Conservation (phyloP, 2,888 invertebrate species). For the Sarcophaga subvicina region DNA sequence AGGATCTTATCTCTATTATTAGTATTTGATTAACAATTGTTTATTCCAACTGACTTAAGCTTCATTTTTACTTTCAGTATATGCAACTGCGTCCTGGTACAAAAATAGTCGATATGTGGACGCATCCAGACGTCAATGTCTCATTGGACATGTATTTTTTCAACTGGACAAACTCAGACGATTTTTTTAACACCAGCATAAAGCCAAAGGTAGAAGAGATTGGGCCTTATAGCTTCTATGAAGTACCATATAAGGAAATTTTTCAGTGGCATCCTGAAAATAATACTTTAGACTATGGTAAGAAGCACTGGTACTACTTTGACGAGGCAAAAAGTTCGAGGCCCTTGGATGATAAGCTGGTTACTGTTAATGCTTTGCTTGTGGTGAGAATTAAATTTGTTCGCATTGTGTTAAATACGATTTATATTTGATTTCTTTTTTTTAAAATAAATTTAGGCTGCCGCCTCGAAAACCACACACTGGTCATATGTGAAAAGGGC, state of each 20-base stretch:
- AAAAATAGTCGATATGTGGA: slow-evolving; percentile 83
- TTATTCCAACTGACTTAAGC: background rate
- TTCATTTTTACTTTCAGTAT: slow-evolving; percentile 66
- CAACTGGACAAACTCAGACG: slow-evolving; percentile 90
- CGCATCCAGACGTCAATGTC: slow-evolving; percentile 85
- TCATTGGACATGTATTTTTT: slow-evolving; percentile 86
- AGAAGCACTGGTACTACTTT: slow-evolving; percentile 87
- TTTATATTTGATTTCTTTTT: too few species aligned
- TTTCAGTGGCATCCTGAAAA: slow-evolving; percentile 88
- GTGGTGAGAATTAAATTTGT: slow-evolving; percentile 71
- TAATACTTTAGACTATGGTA: slow-evolving; percentile 87
- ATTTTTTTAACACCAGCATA: slow-evolving; percentile 82
- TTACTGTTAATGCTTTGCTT: slow-evolving; percentile 73
- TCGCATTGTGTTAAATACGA: too few species aligned
- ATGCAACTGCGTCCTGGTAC: slow-evolving; percentile 85
- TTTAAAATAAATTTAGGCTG: slow-evolving; percentile 49
- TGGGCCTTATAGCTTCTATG: slow-evolving; percentile 86
- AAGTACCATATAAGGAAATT: slow-evolving; percentile 86
- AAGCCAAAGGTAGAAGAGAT: slow-evolving; percentile 84
- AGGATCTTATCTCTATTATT: too few species aligned
- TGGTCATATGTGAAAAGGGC: slow-evolving; percentile 74
- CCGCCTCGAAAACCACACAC: slow-evolving; percentile 65
- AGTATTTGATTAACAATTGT: background rate
- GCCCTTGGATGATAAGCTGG: slow-evolving; percentile 71
- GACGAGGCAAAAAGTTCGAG: slow-evolving; percentile 71